A percentile compares a stretch with the other conserved stretches of the same genome.
Conservation (phyloP, 2,888 invertebrate genomes). For the Meandrusa payeni region DNA sequence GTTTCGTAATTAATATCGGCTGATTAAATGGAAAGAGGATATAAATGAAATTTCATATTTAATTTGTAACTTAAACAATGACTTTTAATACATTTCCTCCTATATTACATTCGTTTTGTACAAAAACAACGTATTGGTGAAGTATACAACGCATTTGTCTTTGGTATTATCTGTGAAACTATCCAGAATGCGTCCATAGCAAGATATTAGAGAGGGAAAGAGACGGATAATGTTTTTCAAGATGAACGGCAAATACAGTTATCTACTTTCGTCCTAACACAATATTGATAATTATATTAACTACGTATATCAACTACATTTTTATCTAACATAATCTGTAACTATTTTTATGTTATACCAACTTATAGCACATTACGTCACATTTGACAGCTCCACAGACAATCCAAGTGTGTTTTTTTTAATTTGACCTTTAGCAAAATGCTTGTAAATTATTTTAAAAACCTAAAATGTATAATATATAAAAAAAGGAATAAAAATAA, state of each 20-base stretch:
- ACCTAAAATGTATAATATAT: conserved; percentile 70
- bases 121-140: conserved; percentile 65
- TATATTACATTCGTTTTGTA: conserved; percentile 76
- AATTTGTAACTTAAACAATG: conserved; percentile 76
- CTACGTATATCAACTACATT: background rate
- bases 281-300: conserved; percentile 4
- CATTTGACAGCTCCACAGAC: conserved; percentile 19
- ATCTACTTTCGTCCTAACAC: conserved; percentile 12
- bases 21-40: too few species aligned
- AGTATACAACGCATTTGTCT: conserved; percentile 55
- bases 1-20: too few species aligned
- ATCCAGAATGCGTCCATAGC: conserved; percentile 12
- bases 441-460: conserved; percentile 54
- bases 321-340: background rate
- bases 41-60: conserved; percentile 56
- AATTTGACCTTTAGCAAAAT: conserved; percentile 58
- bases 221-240: conserved; percentile 16
- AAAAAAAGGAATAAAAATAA: conserved; percentile 37
- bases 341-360: background rate
- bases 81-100: conserved; percentile 76
- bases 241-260: conserved; percentile 4
- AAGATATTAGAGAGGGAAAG: conserved; percentile 15
- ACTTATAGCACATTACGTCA: background rate
- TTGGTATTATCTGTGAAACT: conserved; percentile 26
- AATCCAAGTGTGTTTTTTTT: conserved; percentile 29